Evolutionary conservation across 37 sponge, comb jelly and placozoan genomes (phyloP).

Genomic region (Bolinopsis microptera): DNA sequence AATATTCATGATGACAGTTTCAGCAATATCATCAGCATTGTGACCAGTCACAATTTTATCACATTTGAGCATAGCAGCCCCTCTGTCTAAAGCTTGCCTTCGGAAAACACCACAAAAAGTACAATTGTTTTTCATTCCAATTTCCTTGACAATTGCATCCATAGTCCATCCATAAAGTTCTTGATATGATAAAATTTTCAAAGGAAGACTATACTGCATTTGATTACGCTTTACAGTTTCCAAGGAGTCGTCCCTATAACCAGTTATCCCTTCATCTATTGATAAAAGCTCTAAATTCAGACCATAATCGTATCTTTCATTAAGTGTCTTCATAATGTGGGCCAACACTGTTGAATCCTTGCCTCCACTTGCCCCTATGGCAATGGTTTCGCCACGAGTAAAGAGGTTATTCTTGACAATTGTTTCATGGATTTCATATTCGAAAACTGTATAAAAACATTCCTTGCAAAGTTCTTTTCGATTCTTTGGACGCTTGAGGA

Average conservation of each 20-base stretch:
- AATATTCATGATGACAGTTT: conserved; percentile 97
- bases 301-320: conserved; percentile 89
- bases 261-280: conserved; percentile 96
- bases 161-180: conserved; percentile 99
- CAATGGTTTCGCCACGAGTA: conserved; percentile 82
- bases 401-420: conserved; percentile 78
- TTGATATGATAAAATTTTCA: conserved; percentile 92
- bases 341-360: conserved; percentile 99
- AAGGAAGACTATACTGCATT: conserved; percentile 81
- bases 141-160: conserved; percentile 94
- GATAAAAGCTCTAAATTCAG: conserved; percentile 83
- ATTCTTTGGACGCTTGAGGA: conserved; percentile 94
- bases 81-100: conserved; percentile 94
- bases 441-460: conserved; percentile 87
- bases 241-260: conserved; percentile 96
- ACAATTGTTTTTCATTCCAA: conserved; percentile 93
- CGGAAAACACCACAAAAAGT: conserved; percentile 99
- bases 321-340: conserved; percentile 85
- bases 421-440: conserved; percentile 88
- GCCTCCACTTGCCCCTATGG: conserved; percentile 91
- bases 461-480: conserved; percentile 81
- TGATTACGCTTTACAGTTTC: conserved; percentile 94
- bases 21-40: conserved; percentile 99
- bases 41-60: conserved; percentile 97
- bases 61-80: conserved; percentile 81